phyloP scores from a whole-genome alignment of 2,113 vertebrate species.

The Oncorhynchus nerka region DNA sequence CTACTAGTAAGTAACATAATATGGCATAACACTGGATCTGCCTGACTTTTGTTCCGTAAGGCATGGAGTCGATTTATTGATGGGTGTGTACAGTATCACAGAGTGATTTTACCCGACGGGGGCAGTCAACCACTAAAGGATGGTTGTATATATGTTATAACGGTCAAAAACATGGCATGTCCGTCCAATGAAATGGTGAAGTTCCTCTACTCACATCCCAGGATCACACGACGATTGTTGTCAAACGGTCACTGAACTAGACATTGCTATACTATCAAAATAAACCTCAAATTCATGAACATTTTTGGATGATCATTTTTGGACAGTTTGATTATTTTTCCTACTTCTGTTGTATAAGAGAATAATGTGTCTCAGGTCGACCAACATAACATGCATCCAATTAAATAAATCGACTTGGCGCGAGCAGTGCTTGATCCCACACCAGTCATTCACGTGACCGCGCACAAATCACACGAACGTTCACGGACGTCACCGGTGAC shows the following conservation, averaged over 20 bases:
- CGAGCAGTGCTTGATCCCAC: not conserved
- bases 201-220: slow-evolving; percentile 1
- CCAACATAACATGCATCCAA: too few species aligned
- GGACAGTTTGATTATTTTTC: not conserved
- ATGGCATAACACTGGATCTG: too few species aligned
- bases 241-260: too few species aligned
- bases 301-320: too few species aligned
- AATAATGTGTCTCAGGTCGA: too few species aligned
- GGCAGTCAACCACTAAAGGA: too few species aligned
- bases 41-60: too few species aligned
- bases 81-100: too few species aligned
- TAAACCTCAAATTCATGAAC: not conserved
- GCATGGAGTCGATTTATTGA: too few species aligned
- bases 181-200: not conserved
- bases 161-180: not conserved
- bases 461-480: slow-evolving; percentile 50
- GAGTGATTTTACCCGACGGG: too few species aligned
- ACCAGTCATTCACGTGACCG: slow-evolving; percentile 60
- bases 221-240: not conserved
- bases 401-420: not conserved
- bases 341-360: not conserved
- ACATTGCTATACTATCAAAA: not conserved
- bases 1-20: too few species aligned
- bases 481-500: slow-evolving; percentile 65
- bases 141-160: not conserved